Evolutionary conservation across 1,140 invertebrate genomes (phyloP), one percentile per base, ranked within the genome.

Genomic region (Heterodera schachtii): DNA sequence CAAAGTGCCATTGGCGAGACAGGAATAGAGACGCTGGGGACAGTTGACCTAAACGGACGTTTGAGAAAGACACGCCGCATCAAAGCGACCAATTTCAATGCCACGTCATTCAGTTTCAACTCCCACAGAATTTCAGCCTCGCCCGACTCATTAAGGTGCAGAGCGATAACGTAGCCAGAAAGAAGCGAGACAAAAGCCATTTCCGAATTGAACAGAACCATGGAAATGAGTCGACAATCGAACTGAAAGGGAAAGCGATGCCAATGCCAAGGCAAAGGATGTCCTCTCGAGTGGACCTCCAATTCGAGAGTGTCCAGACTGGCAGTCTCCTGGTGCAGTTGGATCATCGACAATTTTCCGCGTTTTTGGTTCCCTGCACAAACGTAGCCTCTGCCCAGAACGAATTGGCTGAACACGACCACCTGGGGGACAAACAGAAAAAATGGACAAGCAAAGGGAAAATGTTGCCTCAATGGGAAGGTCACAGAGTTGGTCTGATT

Each of bases 1-100:
- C 7, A 92, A 81, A 3, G 91, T 92, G 49, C 92, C 92, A 86
- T 92, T 91, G 49, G 91, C 91, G 11, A 92, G 82, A 41, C 88
- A 91, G 70, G 90, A 90, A 85, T 91, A 92, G 2, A 92, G 86
- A 52, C 90, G 87, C 46, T 91, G 89, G 71, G 91, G 90, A 44
- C 86, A 76, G 83, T 88, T 88, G 44, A 78, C 69, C 69, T 71
- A 46, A 46, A 71, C 8, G 13, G 31, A n/a, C 4, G 44, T 7
- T 4, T 11, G 69, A 46, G 7, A 71, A 19, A 16, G 11, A 19
- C 57, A 64, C 13, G 6, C 2, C 57, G 19, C 11, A 64, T 19
- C 57, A 64, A 64, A 71, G 31, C 8, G 11, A 90, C 80, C 31
- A 92, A 84, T 60, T 90, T 89, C 47, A 92, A 78, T 0, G 92